These are phyloP conservation scores for Falco berigora DNA, from an alignment of 2,797 vertebrate species.

Conservation along the genomic window DNA sequence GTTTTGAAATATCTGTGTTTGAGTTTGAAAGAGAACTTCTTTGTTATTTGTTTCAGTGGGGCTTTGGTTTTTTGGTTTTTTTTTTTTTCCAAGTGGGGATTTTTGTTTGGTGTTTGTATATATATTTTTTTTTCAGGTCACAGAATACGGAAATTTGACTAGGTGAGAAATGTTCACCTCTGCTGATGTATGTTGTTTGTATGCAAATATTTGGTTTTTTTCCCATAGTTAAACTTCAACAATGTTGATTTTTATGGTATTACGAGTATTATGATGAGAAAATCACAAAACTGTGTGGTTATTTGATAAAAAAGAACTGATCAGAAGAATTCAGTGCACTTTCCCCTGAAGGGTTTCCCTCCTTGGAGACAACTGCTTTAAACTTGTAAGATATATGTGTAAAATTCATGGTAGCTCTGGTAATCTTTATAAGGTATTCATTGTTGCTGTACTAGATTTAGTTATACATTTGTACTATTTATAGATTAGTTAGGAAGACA, in stretches of 20 bases:
- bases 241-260: background rate
- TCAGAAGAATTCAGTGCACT: background rate
- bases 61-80: too few relatives aligned
- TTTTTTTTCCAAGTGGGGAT: too few relatives aligned
- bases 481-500: background rate
- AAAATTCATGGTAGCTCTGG: background rate
- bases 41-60: background rate
- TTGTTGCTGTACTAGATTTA: background rate
- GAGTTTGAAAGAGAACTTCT: background rate
- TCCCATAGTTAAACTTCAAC: background rate
- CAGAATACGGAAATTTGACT: background rate
- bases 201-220: background rate
- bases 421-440: background rate
- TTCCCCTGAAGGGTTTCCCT: background rate
- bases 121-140: background rate
- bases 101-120: too few relatives aligned
- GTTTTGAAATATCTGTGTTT: background rate
- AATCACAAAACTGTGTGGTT: background rate
- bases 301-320: background rate
- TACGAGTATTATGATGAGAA: background rate
- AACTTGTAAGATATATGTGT: background rate
- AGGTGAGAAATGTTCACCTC: background rate
- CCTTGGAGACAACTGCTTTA: background rate
- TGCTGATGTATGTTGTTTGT: background rate
- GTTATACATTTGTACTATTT: background rate